These are phyloP conservation scores for Oreochromis aureus DNA, from an alignment of 2,113 vertebrate species.

Conservation along the genomic window DNA sequence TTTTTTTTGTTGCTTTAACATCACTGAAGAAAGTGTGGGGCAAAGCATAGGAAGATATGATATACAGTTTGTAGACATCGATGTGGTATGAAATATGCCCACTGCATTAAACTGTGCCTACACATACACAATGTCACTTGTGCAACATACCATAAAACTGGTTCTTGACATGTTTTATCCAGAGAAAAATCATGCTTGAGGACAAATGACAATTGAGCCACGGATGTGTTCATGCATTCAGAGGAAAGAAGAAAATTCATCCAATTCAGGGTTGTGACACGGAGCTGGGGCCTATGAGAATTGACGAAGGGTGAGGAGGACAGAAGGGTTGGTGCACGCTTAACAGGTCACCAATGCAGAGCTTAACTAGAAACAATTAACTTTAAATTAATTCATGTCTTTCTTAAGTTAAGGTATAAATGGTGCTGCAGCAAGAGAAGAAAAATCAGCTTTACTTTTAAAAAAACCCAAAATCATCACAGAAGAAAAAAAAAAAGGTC, in stretches of 20 bases:
- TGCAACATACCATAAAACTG: not conserved
- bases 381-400: not conserved
- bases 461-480: not conserved
- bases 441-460: not conserved
- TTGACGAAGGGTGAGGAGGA: not conserved
- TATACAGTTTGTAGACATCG: not conserved
- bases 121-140: not conserved
- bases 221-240: not conserved
- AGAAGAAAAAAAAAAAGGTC: not conserved
- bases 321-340: not conserved
- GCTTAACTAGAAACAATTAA: not conserved
- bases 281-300: not conserved
- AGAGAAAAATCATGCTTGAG: not conserved
- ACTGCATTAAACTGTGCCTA: not conserved
- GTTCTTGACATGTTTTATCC: not conserved
- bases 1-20: not conserved
- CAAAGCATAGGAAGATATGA: rapidly evolving
- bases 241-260: not conserved
- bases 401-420: not conserved
- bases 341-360: not conserved
- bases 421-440: not conserved
- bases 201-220: not conserved
- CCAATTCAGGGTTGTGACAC: not conserved
- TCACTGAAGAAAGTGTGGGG: not conserved
- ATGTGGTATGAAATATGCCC: not conserved